phyloP scores from a whole-genome alignment of 1,140 invertebrate species.

The Scaptomyza graminum region DNA sequence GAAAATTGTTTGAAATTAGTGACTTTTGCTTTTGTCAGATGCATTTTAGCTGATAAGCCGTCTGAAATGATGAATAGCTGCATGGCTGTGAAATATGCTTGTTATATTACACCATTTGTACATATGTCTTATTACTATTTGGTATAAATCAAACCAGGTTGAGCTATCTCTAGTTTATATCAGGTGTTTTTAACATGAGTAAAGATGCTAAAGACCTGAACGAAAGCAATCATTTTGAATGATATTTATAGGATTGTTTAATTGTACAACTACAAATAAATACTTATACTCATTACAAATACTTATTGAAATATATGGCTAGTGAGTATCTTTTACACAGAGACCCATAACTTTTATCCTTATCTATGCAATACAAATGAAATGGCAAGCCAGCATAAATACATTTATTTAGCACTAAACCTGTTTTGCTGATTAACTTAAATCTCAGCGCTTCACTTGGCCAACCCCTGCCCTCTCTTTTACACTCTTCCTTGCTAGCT shows the following conservation, averaged over 20 bases:
- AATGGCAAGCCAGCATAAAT: slow-evolving; percentile 57
- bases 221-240: too few relatives aligned
- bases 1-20: slow-evolving; percentile 45
- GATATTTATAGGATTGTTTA: too few relatives aligned
- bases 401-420: slow-evolving; percentile 78
- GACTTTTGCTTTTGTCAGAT: slow-evolving; percentile 20
- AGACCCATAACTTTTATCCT: too few relatives aligned
- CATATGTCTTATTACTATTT: not conserved
- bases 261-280: too few relatives aligned
- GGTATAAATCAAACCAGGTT: not conserved
- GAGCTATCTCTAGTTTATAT: too few relatives aligned
- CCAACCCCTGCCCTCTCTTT: not conserved
- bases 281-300: too few relatives aligned
- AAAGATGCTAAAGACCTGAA: too few relatives aligned
- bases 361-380: slow-evolving; percentile 20
- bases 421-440: slow-evolving; percentile 81
- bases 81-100: slow-evolving; percentile 17
- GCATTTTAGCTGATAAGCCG: slow-evolving; percentile 4
- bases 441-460: slow-evolving; percentile 51
- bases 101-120: not conserved
- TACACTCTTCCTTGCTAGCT: not conserved
- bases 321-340: too few relatives aligned
- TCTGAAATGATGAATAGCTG: slow-evolving; percentile 39
- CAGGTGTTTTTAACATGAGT: too few relatives aligned
- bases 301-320: too few relatives aligned